phyloP scores from a whole-genome alignment of 2,113 vertebrate species.

The Atherinomorus stipes region DNA sequence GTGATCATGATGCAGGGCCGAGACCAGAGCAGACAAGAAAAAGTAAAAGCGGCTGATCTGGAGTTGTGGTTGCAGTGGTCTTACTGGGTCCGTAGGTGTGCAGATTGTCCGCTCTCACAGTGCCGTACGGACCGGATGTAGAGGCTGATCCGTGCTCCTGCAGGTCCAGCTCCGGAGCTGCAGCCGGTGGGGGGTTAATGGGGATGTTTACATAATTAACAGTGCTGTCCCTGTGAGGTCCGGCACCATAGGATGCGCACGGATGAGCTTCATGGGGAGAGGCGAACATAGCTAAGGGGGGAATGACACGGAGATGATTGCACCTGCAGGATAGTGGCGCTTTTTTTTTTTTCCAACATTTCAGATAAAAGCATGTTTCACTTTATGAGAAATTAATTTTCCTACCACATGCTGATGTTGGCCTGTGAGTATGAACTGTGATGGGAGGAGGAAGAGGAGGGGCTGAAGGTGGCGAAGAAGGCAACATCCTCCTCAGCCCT shows the following conservation, averaged over 20 bases:
- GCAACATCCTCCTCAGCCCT: slow-evolving; percentile 2
- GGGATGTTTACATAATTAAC: slow-evolving; percentile 90
- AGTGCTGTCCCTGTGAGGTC: slow-evolving; percentile 62
- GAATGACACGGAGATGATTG: too few relatives aligned
- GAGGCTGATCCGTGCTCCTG: slow-evolving; percentile 68
- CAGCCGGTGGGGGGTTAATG: slow-evolving; percentile 79
- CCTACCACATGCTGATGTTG: slow-evolving; percentile 40
- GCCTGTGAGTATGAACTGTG: not conserved
- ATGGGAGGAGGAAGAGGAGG: slow-evolving; percentile 37
- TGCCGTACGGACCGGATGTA: slow-evolving; percentile 9
- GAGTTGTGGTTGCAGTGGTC: slow-evolving; percentile 17
- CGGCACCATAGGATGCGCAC: slow-evolving; percentile 14
- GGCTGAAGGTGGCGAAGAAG: slow-evolving; percentile 19
- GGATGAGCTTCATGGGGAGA: not conserved
- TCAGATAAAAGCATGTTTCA: too few relatives aligned
- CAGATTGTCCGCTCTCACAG: slow-evolving; percentile 82
- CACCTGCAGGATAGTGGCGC: not conserved
- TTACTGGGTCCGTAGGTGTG: slow-evolving; percentile 54
- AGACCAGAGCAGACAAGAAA: not conserved
- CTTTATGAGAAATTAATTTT: not conserved
- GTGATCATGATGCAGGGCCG: not conserved
- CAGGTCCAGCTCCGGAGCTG: slow-evolving; percentile 84
- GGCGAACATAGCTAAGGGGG: slow-evolving; percentile 23
- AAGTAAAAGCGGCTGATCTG: not conserved
- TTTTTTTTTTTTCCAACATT: too few relatives aligned